Percentiles rank a stretch among this genome's conserved stretches.
These are phyloP conservation scores for Bacillus rossius DNA, from an alignment of 1,140 invertebrate genomes.

Conservation along the genomic window DNA sequence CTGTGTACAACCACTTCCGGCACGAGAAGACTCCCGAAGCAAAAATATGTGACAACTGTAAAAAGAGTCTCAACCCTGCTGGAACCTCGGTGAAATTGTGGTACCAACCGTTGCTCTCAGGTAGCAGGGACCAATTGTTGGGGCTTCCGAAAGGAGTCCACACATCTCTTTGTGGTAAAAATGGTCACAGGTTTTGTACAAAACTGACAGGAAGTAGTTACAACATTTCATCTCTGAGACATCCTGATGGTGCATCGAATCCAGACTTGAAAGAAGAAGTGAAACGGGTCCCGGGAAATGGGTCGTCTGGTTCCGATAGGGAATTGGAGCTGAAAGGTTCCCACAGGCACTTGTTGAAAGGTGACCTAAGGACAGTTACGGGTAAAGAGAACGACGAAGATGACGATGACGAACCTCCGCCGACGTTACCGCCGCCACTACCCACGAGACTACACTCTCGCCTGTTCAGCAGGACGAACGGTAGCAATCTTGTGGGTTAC, in stretches of 20 bases:
- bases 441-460: slow-evolving; percentile 48
- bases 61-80: slow-evolving; percentile 45
- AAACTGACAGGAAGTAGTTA: slow-evolving; percentile 24
- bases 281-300: slow-evolving; percentile 61
- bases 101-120: slow-evolving; percentile 1
- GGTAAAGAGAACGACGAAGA: slow-evolving; percentile 18
- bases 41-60: slow-evolving; percentile 70
- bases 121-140: too few relatives aligned
- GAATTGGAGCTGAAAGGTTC: slow-evolving; percentile 37
- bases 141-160: too few relatives aligned
- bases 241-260: slow-evolving; percentile 88
- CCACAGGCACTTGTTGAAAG: not conserved
- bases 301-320: slow-evolving; percentile 54
- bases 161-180: not conserved
- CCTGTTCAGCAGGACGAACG: slow-evolving; percentile 38
- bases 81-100: not conserved
- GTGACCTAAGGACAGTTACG: slow-evolving; percentile 9
- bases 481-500: slow-evolving; percentile 59
- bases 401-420: slow-evolving; percentile 36
- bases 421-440: slow-evolving; percentile 47
- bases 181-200: not conserved
- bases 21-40: slow-evolving; percentile 35
- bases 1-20: slow-evolving; percentile 55
- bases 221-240: slow-evolving; percentile 69
- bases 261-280: slow-evolving; percentile 73